Conservation (phyloP, 1,140 invertebrate genomes). For the Thaumetopoea pityocampa region DNA sequence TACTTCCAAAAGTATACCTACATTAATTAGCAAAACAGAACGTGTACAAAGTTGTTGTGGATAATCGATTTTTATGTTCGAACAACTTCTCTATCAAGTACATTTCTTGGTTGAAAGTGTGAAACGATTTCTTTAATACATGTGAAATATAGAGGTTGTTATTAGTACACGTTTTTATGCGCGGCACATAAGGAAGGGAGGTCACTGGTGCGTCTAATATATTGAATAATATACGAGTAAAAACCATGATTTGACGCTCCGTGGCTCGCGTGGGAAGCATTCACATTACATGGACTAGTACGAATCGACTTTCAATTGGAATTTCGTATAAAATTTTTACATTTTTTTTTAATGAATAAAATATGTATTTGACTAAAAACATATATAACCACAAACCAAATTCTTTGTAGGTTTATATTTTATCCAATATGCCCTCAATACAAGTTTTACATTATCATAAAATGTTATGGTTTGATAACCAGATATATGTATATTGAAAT, state of each 20-base stretch:
- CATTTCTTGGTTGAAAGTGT: background rate
- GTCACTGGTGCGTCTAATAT: conserved; percentile 55
- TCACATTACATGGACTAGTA: conserved; percentile 29
- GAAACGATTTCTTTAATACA: conserved; percentile 16
- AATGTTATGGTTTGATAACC: no score
- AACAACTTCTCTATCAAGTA: background rate
- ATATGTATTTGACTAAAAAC: no score
- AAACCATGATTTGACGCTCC: conserved; percentile 53
- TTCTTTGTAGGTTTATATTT: no score
- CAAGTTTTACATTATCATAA: no score
- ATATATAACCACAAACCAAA: no score
- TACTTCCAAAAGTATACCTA: no score
- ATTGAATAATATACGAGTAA: conserved; percentile 54
- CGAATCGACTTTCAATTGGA: conserved; percentile 23
- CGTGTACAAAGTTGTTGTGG: no score
- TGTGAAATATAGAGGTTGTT: conserved; percentile 26
- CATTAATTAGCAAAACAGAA: no score
- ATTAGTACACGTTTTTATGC: conserved; percentile 59
- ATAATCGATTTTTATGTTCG: no score
- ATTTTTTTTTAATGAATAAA: background rate
- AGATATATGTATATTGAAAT: no score
- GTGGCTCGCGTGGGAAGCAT: conserved; percentile 55
- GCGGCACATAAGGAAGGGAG: conserved; percentile 27
- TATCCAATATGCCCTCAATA: no score
- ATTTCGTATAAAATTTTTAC: background rate